phyloP scores from a whole-genome alignment of 2,797 vertebrate species.

The Nothura maculosa region DNA sequence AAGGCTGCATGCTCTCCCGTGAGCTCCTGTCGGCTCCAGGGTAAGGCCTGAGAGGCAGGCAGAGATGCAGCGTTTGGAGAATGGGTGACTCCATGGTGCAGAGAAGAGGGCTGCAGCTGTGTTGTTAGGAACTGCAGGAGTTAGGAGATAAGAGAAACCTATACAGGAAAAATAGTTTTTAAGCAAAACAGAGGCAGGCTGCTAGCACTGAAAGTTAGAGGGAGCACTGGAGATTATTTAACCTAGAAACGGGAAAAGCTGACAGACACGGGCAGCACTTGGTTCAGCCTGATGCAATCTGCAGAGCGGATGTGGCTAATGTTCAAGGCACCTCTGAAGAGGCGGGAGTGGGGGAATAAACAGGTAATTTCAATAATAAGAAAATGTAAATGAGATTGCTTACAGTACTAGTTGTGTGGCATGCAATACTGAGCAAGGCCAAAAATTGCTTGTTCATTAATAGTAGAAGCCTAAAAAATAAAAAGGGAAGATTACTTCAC shows the following conservation, averaged over 20 bases:
- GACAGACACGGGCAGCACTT: neutral
- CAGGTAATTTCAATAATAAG: neutral
- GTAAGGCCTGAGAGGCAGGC: rapidly evolving
- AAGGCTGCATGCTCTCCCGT: neutral
- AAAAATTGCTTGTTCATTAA: neutral
- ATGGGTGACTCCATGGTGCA: neutral
- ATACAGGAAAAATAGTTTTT: neutral
- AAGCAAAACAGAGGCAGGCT: neutral
- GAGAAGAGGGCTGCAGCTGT: neutral
- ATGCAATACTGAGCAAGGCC: neutral
- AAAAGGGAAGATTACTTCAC: neutral
- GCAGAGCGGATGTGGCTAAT: neutral
- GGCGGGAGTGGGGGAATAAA: neutral
- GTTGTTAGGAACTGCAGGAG: neutral
- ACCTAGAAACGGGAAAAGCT: neutral
- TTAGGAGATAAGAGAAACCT: neutral
- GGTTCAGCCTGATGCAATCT: neutral
- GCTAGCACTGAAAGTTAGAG: neutral
- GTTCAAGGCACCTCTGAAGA: neutral
- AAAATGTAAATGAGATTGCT: neutral
- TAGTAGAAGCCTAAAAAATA: neutral
- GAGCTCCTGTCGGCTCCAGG: neutral
- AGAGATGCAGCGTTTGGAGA: neutral
- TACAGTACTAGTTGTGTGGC: neutral
- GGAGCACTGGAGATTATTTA: neutral